Conservation (phyloP, 2,888 invertebrate genomes). For the Mystacides longicornis region DNA sequence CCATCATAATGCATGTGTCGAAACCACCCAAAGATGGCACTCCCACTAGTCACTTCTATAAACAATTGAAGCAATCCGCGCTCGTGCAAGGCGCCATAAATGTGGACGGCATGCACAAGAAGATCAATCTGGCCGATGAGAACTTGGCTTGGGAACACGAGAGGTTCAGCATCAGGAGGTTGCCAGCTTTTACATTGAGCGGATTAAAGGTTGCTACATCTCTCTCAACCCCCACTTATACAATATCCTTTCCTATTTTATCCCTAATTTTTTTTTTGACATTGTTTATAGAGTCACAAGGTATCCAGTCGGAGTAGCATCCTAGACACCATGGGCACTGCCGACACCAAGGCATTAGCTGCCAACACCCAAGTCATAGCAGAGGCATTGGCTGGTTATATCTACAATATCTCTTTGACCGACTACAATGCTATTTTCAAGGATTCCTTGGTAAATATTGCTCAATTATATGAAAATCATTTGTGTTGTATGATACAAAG, state of each 20-base stretch:
- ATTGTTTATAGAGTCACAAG: constrained; percentile 51
- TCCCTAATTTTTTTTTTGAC: no score
- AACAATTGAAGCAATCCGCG: constrained; percentile 54
- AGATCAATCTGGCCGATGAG: constrained; percentile 92
- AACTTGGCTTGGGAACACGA: constrained; percentile 96
- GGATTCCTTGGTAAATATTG: constrained; percentile 60
- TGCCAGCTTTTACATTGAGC: constrained; percentile 89
- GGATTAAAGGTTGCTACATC: constrained; percentile 50
- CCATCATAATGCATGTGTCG: constrained; percentile 86
- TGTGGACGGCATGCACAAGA: constrained; percentile 76
- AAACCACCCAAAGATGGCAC: constrained; percentile 88
- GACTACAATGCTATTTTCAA: constrained; percentile 56
- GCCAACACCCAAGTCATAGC: constrained; percentile 69
- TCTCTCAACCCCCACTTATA: no score
- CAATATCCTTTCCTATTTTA: no score
- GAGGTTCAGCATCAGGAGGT: constrained; percentile 82
- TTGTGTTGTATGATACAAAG: no score
- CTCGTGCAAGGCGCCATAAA: constrained; percentile 39
- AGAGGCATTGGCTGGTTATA: constrained; percentile 74
- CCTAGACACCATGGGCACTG: constrained; percentile 52
- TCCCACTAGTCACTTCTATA: constrained; percentile 58
- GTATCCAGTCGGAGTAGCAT: constrained; percentile 55
- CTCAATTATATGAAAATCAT: not conserved
- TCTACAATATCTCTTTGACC: constrained; percentile 61
- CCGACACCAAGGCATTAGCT: constrained; percentile 51